phyloP scores from a whole-genome alignment of 2,888 invertebrate genomes.

The Catocala fraxini region DNA sequence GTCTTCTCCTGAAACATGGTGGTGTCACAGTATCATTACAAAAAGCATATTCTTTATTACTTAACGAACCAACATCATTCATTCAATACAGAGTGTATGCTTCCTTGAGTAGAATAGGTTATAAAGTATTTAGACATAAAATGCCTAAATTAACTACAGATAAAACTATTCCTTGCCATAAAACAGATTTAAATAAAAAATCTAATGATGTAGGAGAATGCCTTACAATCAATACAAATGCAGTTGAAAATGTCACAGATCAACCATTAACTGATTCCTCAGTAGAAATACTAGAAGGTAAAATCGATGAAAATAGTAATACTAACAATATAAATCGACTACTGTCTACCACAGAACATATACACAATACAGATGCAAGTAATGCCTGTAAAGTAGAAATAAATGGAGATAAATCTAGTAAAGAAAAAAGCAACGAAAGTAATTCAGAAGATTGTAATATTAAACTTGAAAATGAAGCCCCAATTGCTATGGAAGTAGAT shows the following conservation, averaged over 20 bases:
- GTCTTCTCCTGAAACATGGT: conserved; percentile 87
- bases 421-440: not conserved
- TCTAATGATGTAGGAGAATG: conserved; percentile 1
- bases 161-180: not conserved
- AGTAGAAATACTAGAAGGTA: conserved; percentile 8
- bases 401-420: not conserved
- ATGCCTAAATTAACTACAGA: conserved; percentile 9
- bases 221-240: not conserved
- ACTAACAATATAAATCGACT: not conserved
- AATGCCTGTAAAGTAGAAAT: not conserved
- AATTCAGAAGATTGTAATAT: not conserved
- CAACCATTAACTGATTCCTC: conserved; percentile 9
- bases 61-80: conserved; percentile 69
- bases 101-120: conserved; percentile 87
- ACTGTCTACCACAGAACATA: not conserved
- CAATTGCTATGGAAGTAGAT: conserved; percentile 25
- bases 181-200: not conserved
- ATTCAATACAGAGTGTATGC: conserved; percentile 88
- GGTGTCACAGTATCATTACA: conserved; percentile 89
- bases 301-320: not conserved
- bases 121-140: conserved; percentile 83
- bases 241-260: conserved; percentile 5
- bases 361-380: not conserved
- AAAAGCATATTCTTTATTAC: conserved; percentile 88
- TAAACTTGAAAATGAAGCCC: conserved; percentile 16